Conservation (phyloP, 2,888 invertebrate species). For the Steinernema scapterisci region DNA sequence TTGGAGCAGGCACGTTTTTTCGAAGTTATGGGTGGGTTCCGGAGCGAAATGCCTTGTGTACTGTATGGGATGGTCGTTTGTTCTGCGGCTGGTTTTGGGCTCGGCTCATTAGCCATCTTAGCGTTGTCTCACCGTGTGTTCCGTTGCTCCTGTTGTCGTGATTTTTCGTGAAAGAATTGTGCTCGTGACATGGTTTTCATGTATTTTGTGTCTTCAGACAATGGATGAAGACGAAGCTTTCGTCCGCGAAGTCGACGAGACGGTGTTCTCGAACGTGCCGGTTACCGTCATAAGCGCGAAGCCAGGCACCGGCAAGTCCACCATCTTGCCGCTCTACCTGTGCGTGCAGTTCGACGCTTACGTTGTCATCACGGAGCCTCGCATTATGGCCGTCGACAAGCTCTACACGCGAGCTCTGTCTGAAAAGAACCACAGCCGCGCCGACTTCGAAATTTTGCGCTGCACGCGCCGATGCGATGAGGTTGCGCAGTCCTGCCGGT, state of each 20-base stretch:
- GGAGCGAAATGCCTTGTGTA: no score
- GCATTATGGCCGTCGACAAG: slow-evolving; percentile 17
- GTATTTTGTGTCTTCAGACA: no score
- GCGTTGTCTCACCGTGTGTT: no score
- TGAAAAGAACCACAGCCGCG: background rate
- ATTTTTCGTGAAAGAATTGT: no score
- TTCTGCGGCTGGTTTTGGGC: no score
- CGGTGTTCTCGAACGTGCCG: background rate
- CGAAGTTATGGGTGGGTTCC: no score
- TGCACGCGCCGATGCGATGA: slow-evolving; percentile 7
- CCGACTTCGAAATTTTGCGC: background rate
- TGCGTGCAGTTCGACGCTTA: background rate
- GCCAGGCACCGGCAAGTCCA: slow-evolving; percentile 14
- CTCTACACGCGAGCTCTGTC: background rate
- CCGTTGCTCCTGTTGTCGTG: no score
- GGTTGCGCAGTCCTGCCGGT: background rate
- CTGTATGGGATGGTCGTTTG: no score
- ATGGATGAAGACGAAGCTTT: slow-evolving; percentile 11
- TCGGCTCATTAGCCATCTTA: no score
- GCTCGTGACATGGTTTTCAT: no score
- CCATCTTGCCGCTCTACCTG: background rate
- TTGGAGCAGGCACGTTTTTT: no score
- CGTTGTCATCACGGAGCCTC: slow-evolving; percentile 12
- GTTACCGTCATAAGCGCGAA: slow-evolving; percentile 9
- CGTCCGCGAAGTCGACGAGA: background rate